A percentile compares a stretch with the other conserved stretches of the same genome.
Evolutionary conservation across 2,797 vertebrate genomes (phyloP).

Genomic region (Ispidina picta): DNA sequence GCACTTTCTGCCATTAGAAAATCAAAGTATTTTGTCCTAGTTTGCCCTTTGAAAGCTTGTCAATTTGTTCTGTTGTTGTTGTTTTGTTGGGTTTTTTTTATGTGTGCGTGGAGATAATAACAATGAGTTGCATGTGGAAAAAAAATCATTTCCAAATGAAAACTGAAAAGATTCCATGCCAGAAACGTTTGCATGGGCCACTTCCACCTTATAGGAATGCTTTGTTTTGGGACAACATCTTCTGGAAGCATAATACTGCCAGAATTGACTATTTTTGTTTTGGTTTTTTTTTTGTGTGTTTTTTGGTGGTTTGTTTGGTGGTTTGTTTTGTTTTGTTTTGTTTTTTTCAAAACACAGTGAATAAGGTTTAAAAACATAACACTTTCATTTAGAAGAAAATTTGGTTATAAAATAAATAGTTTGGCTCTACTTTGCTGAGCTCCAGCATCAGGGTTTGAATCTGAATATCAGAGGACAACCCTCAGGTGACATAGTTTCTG

Average conservation of each 20-base stretch:
- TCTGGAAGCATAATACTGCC: slow-evolving; percentile 28
- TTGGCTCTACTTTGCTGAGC: not conserved
- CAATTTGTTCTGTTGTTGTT: not conserved
- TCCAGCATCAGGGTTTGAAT: not conserved
- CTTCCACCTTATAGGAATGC: slow-evolving; percentile 54
- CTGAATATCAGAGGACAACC: not conserved
- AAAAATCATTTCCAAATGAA: slow-evolving; percentile 57
- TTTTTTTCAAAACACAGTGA: not conserved
- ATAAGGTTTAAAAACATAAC: not conserved
- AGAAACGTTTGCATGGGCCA: slow-evolving; percentile 17
- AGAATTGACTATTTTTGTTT: not conserved
- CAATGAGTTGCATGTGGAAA: slow-evolving; percentile 33
- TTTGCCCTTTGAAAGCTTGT: slow-evolving; percentile 43
- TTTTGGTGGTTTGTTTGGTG: too few relatives aligned
- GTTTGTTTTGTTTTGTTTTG: not conserved
- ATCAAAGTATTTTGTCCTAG: slow-evolving; percentile 9
- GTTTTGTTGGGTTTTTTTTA: not conserved
- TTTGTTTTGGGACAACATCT: slow-evolving; percentile 57
- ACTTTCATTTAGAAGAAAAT: not conserved
- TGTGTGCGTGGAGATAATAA: slow-evolving; percentile 26
- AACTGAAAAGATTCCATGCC: slow-evolving; percentile 31
- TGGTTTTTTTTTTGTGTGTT: not conserved
- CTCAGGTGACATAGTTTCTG: not conserved
- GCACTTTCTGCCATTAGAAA: slow-evolving; percentile 31
- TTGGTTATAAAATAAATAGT: not conserved